These are phyloP conservation scores for Monochamus saltuarius DNA, from an alignment of 1,140 invertebrate genomes.

Conservation along the genomic window DNA sequence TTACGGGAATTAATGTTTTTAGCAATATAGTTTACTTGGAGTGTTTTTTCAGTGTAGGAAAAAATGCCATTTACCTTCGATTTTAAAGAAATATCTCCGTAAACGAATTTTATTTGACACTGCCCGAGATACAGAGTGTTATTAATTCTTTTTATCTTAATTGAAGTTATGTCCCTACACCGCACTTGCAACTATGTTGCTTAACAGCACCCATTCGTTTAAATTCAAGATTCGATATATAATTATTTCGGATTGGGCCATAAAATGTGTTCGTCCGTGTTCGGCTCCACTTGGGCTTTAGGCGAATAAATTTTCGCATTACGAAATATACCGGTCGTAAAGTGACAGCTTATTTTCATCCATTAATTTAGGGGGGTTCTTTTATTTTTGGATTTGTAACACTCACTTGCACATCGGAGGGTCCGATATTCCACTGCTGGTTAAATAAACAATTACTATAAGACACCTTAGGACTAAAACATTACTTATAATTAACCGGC, in stretches of 20 bases:
- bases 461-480: too few species aligned
- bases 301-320: too few species aligned
- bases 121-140: constrained; percentile 21
- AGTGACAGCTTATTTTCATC: too few species aligned
- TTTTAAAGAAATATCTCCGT: constrained; percentile 15
- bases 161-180: constrained; percentile 22
- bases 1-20: too few species aligned
- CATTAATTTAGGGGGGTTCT: too few species aligned
- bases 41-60: not conserved
- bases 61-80: constrained; percentile 3
- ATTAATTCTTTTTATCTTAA: constrained; percentile 26
- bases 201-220: constrained; percentile 23
- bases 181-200: constrained; percentile 21
- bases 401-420: too few species aligned
- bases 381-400: too few species aligned
- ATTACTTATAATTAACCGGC: too few species aligned
- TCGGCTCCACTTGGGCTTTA: constrained; percentile 1
- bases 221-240: constrained; percentile 21
- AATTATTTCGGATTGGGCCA: constrained; percentile 22
- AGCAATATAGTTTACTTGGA: not conserved
- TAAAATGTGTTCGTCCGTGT: constrained; percentile 18
- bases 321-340: too few species aligned
- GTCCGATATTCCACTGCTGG: too few species aligned
- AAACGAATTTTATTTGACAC: constrained; percentile 22
- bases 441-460: too few species aligned